Evolutionary conservation across 23 tunicate species (phyloP), one percentile per base, ranked within the genome.

Genomic region (Halocynthia aurantium): DNA sequence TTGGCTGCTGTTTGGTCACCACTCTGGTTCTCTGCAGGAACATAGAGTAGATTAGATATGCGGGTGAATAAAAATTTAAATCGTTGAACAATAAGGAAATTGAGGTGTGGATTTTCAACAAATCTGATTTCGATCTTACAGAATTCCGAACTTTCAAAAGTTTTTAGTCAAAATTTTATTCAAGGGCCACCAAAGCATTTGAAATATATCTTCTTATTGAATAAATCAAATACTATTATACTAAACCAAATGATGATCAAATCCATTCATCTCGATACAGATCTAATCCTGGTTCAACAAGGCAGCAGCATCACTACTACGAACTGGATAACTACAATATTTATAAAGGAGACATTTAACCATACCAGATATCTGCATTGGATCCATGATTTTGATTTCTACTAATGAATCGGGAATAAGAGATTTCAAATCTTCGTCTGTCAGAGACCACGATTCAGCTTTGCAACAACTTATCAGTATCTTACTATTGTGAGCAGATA

Each of bases 381-480:
- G 88, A 57, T 84, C 88, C 69, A 77, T 22, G 53, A 77, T 62
- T 60, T 52, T 80, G 31, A 84, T 50, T 49, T 70, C 70, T 10
- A 84, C 49, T 70, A 52, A 57, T 7, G 80, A 57, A 52, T 17
- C 58, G 6, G 70, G 15, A 20, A 15, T 65, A 6, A 65, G 49
- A 65, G 70, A 65, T 49, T 65, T 65, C 49, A 40, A 20, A 52
- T 50, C 44, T 58, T 70, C 73, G 7, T 77, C 52, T 58, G 52
- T 55, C 9, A 50, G 18, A 52, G 77, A 55, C 82, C 82, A 84
- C 64, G 52, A 50, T 10, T 63, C 62, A 13, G 82, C 78, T 51
- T 71, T 70, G 44, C 50, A 52, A 52, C 88, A 84, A 57, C 83
- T 70, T 58, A 84, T 71, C 22, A 82, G 77, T 53, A 84, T 20